A percentile compares a stretch with the other conserved stretches of the same genome.
Evolutionary conservation across 2,113 vertebrate genomes (phyloP).

Genomic region (Pituophis catenifer): DNA sequence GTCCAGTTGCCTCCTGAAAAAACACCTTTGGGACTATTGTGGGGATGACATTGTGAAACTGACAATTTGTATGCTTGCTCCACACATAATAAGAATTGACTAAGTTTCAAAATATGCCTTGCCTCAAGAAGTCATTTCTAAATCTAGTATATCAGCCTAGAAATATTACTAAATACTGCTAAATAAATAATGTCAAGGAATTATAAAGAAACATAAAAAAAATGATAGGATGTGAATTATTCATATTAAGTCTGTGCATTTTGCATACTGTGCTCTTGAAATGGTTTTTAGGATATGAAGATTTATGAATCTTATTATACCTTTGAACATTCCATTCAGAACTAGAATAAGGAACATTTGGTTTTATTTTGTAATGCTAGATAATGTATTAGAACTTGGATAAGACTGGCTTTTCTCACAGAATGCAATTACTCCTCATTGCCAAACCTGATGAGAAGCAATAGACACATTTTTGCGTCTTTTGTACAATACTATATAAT

Average conservation of each 20-base stretch:
- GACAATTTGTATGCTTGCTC: background rate
- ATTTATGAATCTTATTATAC: background rate
- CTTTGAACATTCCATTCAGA: background rate
- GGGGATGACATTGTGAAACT: background rate
- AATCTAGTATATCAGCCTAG: background rate
- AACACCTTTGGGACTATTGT: background rate
- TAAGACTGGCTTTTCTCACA: background rate
- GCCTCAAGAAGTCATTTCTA: background rate
- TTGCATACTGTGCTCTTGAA: background rate
- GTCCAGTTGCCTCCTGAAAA: no score
- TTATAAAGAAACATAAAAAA: background rate
- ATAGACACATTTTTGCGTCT: background rate
- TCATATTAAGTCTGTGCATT: background rate
- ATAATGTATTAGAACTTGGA: background rate
- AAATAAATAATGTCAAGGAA: background rate
- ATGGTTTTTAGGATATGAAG: background rate
- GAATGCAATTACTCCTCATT: background rate
- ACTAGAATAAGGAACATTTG: background rate
- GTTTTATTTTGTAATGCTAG: background rate
- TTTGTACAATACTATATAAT: background rate
- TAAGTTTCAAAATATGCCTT: background rate
- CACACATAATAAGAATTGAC: background rate
- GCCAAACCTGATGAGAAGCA: background rate
- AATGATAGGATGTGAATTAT: constrained; percentile 2
- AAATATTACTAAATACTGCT: background rate